Evolutionary conservation across 2,113 vertebrate species (phyloP), one percentile per base, ranked within the genome.

Genomic region (Felis chaus): DNA sequence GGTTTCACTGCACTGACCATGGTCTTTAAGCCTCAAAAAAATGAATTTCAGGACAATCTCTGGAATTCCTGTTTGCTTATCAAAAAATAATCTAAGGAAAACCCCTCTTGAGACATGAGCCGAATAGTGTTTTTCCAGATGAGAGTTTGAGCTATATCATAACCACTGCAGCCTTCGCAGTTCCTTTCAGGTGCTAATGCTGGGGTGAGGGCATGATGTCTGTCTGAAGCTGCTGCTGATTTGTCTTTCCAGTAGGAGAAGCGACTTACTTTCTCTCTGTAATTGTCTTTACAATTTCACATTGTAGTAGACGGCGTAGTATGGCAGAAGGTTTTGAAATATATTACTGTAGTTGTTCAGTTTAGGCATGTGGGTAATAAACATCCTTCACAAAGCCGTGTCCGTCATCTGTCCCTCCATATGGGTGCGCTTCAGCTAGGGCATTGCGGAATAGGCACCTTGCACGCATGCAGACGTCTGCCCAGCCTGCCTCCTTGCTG

Each of bases 1-100:
- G 0, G 0, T 21, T 48, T 45, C 31, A 2, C 48, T 39, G 53
- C 14, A 6, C 15, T 21, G 15, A 25, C 3, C 4, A 0, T 0
- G 0, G 0, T 84, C 78, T 41, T 29, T 36, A 7, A 69, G 8
- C 21, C 8, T 76, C 50, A 16, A 18, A 69, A 53, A 76, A 57
- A 1, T 13, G 0, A 39, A 0, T 8, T 53, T 55, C 15, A 5
- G 27, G 25, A 45, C 16, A 36, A 83, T 18, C 6, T 27, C 14
- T 48, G 41, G 31, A 61, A 31, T 41, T 71, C 65, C 3, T 27
- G 36, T 89, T 68, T 41, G 27, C 73, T 94, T 91, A 45, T 7
- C 4, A 23, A 92, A 65, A 92, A 89, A 25, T 80, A 71, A 4
- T 7, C 71, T 33, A 16, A 81, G 50, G 71, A n/a, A 57, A 76